phyloP scores from a whole-genome alignment of 2,888 invertebrate species.

The Lycocerus yunnanus region DNA sequence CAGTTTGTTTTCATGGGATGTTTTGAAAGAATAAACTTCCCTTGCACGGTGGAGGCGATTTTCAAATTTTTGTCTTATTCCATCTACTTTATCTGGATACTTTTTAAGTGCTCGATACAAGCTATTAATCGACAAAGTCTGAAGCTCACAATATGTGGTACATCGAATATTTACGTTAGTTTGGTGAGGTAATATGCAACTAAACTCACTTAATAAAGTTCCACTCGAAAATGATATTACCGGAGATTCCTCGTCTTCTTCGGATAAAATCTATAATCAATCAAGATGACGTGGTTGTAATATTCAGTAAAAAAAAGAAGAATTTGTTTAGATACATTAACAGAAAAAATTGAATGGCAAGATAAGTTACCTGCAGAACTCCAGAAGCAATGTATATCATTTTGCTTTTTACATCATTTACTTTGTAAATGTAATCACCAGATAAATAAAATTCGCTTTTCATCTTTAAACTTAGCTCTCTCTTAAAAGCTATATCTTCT shows the following conservation, averaged over 20 bases:
- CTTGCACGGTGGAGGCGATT: background rate
- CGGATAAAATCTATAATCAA: conserved; percentile 48
- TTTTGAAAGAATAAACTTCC: background rate
- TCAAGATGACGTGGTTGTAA: too few species aligned
- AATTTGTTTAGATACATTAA: too few species aligned
- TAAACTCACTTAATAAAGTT: conserved; percentile 60
- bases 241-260: conserved; percentile 62
- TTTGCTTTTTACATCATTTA: conserved; percentile 57
- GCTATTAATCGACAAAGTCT: conserved; percentile 57
- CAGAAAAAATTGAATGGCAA: too few species aligned
- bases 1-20: background rate
- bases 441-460: conserved; percentile 59
- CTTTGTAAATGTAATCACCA: conserved; percentile 58
- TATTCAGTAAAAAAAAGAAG: too few species aligned
- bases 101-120: conserved; percentile 58
- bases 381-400: conserved; percentile 62
- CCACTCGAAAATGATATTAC: conserved; percentile 62
- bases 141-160: conserved; percentile 60
- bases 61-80: background rate
- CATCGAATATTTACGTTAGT: conserved; percentile 50
- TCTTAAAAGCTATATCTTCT: conserved; percentile 59
- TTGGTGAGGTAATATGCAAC: conserved; percentile 57
- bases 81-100: conserved; percentile 53
- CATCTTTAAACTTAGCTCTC: conserved; percentile 59
- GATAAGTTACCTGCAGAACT: conserved; percentile 56